Conservation (phyloP, 2,888 invertebrate species). For the Nemotelus nigrinus region DNA sequence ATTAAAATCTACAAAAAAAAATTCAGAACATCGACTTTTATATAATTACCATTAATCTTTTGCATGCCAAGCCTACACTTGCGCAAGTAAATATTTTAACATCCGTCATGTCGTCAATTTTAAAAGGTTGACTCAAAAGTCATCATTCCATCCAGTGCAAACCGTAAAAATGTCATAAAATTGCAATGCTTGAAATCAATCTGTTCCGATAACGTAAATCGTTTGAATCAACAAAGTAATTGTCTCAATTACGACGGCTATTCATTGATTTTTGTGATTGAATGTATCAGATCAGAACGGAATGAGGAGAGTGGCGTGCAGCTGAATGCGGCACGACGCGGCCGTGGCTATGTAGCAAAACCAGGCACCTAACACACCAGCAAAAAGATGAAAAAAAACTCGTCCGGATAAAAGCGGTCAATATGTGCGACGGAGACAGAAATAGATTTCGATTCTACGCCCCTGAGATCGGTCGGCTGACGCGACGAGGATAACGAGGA, state of each 20-base stretch:
- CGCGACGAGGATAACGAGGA: slow-evolving; percentile 16
- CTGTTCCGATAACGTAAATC: no score
- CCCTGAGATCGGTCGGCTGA: slow-evolving; percentile 13
- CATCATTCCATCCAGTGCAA: no score
- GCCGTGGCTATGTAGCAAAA: slow-evolving; percentile 29
- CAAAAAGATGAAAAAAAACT: slow-evolving; percentile 29
- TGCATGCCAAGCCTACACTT: no score
- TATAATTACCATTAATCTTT: no score
- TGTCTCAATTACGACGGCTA: background rate
- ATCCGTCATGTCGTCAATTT: no score
- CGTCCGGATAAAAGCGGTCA: slow-evolving; percentile 41
- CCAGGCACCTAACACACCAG: slow-evolving; percentile 37
- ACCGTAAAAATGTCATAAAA: no score
- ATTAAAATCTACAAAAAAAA: no score
- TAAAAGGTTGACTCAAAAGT: no score
- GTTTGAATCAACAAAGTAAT: background rate
- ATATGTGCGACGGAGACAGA: slow-evolving; percentile 38
- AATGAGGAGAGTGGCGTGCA: background rate
- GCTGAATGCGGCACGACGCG: slow-evolving; percentile 14
- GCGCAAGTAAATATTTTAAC: no score
- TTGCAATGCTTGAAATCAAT: no score
- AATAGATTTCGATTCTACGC: slow-evolving; percentile 21
- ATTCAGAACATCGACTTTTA: no score
- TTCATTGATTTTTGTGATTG: slow-evolving; percentile 27
- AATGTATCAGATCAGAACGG: slow-evolving; percentile 20